phyloP scores from a whole-genome alignment of 2,888 invertebrate species.

The Acanthococcus lagerstroemiae region DNA sequence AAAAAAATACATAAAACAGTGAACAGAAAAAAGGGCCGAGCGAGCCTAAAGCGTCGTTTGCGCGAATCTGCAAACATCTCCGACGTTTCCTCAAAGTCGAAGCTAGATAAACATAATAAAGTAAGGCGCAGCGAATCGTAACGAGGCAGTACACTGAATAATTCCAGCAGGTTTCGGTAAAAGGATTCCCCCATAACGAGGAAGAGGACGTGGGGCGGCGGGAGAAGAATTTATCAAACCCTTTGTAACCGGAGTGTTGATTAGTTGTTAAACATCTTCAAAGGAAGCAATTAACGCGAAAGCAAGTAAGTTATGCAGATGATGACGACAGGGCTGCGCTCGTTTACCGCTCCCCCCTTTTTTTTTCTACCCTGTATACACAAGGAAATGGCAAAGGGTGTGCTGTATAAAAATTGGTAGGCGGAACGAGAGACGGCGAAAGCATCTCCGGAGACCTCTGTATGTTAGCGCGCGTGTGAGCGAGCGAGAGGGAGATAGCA shows the following conservation, averaged over 20 bases:
- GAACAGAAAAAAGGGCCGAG: neutral
- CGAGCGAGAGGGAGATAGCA: neutral
- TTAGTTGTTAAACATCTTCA: slow-evolving; percentile 30
- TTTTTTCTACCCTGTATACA: neutral
- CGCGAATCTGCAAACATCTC: neutral
- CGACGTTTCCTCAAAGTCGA: neutral
- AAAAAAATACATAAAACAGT: neutral
- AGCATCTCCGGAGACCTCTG: too few relatives aligned
- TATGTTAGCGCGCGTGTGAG: too few relatives aligned
- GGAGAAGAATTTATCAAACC: slow-evolving; percentile 19
- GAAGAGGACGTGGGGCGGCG: neutral
- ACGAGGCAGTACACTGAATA: slow-evolving; percentile 22
- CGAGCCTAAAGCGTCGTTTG: neutral
- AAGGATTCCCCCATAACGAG: slow-evolving; percentile 5
- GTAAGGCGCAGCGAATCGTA: slow-evolving; percentile 18
- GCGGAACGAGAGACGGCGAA: neutral
- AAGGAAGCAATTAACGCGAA: slow-evolving; percentile 30
- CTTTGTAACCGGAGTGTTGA: slow-evolving; percentile 28
- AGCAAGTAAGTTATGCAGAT: slow-evolving; percentile 29
- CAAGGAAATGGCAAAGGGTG: neutral
- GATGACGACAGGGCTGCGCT: slow-evolving; percentile 2
- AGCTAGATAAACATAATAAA: neutral
- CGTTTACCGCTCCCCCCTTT: neutral
- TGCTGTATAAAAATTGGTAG: neutral
- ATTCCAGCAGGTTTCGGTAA: slow-evolving; percentile 4